phyloP scores from a whole-genome alignment of 2,113 vertebrate genomes.

The Formicarius rufipectus region DNA sequence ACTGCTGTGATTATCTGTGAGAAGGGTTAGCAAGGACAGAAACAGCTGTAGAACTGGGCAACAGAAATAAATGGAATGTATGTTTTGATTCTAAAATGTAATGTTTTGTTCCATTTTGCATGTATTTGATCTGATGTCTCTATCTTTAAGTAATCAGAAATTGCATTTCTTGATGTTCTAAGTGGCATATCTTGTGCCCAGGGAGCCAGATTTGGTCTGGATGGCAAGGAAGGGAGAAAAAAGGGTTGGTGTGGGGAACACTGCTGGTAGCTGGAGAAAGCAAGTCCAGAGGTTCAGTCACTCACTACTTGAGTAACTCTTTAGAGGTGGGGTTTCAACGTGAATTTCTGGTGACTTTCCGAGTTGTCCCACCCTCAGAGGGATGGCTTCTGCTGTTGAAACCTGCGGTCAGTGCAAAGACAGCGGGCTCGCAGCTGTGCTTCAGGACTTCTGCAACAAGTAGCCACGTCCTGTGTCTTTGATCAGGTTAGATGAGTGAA shows the following conservation, averaged over 20 bases:
- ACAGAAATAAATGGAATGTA: background rate
- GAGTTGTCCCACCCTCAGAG: background rate
- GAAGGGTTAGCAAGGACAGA: background rate
- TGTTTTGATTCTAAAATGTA: background rate
- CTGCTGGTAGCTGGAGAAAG: background rate
- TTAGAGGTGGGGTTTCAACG: background rate
- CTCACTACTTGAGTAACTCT: background rate
- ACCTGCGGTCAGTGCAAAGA: background rate
- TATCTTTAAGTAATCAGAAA: background rate
- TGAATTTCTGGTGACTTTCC: background rate
- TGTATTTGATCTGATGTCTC: background rate
- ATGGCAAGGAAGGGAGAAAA: background rate
- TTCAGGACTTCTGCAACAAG: background rate
- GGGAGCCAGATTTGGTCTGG: background rate
- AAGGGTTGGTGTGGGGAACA: background rate
- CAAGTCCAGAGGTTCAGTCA: background rate
- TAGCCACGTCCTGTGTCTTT: background rate
- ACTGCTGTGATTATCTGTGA: background rate
- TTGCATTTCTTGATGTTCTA: background rate
- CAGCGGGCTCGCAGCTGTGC: background rate
- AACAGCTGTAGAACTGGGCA: background rate
- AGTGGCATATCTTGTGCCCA: background rate
- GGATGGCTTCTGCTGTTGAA: background rate
- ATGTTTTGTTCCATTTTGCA: rapidly evolving
- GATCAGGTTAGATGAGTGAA: background rate